Evolutionary conservation across 2,888 invertebrate genomes (phyloP), one percentile per base, ranked within the genome.

Genomic region (Meghimatium bilineatum): DNA sequence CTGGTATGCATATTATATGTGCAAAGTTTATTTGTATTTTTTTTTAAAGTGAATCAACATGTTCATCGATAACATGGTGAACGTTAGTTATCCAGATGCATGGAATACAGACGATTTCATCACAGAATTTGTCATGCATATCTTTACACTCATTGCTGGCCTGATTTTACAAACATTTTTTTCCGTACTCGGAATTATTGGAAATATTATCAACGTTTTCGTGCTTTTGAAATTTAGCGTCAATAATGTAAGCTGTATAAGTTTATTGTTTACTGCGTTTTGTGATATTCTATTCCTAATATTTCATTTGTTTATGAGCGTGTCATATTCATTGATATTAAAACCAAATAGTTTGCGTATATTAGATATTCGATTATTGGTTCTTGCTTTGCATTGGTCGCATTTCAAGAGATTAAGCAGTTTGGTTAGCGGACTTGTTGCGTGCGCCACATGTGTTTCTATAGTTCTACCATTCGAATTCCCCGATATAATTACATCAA

Each of bases 361-460:
- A 6, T 20, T 34, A 2, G 63, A 77, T 14, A 38, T 63, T 29
- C 23, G 60, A 12, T 1, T 8, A 5, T n/a, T 63, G 2, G n/a
- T 63, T 20, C 12, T 77, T 1, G 63, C 63, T 0, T 36, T 63
- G 77, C 77, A 38, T 26, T 36, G 32, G n/a, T 36, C 34, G 12
- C 63, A 29, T n/a, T 77, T 77, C 17, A 77, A 77, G 56, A 23
- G 77, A n/a, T 26, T 77, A 17, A 26, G 36, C n/a, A 63, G 29
- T n/a, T 60, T 56, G 63, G 63, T 77, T n/a, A 23, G 34, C 10
- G 77, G 38, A 8, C 38, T 77, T 17, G 63, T 63, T 56, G 32
- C 63, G 5, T 63, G 52, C 60, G 77, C 38, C n/a, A 60, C 38
- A 60, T 77, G 77, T 63, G 5, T 77, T n/a, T 77, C 63, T n/a